Base-by-base conservation (phyloP, 2,888 invertebrate species). In the Campoletis raptor region DNA sequence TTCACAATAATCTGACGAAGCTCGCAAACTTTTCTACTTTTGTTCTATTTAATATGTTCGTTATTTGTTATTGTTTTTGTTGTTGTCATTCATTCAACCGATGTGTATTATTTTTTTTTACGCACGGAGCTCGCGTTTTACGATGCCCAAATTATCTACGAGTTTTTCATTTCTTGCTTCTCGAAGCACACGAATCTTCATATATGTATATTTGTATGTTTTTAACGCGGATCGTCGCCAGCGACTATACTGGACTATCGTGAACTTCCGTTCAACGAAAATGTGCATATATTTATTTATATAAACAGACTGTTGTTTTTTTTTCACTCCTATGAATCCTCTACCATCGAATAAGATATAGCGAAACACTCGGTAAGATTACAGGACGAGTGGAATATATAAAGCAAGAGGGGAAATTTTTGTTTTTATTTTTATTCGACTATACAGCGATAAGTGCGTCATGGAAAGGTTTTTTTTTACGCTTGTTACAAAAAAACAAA, bases 1-100 rank as follows among this genome's bases (percentile, higher is more conserved):
- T 85, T 85, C 82, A 82, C 86, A 81, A 85, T 87, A 80, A 85
- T 84, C 84, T 84, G 81, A 86, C 88, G 85, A 88, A 84, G 81
- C 86, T 84, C 76, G 69, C 81, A 61, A 79, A 79, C 37, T 61
- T 80, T 15, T 79, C 72, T 45, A 74, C 70, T 57, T 72, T 37
- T 54, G 0, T 45, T 24, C 37, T 40, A 48, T 61, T 57, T 70
- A 30, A 54, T 78, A 64, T 73, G 36, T 54, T 40, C 72, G n/a
- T 40, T 76, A 48, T 36, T 45, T n/a, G 24, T 24, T 72, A 54
- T 76, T 48, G 69, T 69, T 80, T 61, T 83, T 9, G 67, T 76
- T 83, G 21, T 36, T 52, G 40, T 57, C 30, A 70, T 48, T 42
- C 52, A 40, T 40, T 48, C 18, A n/a, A 6, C 54, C 54, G 3